Evolutionary conservation across 2,888 invertebrate genomes (phyloP), one percentile per base, ranked within the genome.

Genomic region (Agriopis marginaria): DNA sequence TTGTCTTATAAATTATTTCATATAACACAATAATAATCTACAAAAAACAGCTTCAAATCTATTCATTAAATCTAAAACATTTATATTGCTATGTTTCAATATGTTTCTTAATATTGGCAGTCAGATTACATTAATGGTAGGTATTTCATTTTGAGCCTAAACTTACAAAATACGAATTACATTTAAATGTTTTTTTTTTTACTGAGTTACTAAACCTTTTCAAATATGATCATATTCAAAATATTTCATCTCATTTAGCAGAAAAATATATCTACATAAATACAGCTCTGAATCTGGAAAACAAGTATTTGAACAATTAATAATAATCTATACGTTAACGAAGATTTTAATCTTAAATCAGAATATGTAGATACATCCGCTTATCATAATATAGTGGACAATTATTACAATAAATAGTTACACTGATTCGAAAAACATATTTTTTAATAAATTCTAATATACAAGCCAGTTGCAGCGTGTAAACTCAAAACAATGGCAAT

Each of bases 241-340:
- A 70, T 70, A 70, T 63, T 23, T 51, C 8, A 47, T 65, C 61
- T 63, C 53, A 63, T 51, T 62, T 59, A 63, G 58, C 61, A 63
- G 69, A 63, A 66, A 70, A 65, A 70, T 66, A 69, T 56, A 69
- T 65, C 53, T 58, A 40, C 44, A 64, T 64, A 56, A 58, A 66
- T 66, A 66, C 60, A 64, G 63, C 54, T 62, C 61, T 66, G 56
- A 70, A 58, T 53, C 45, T 61, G 17, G 55, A 69, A 65, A 60
- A 54, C 53, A 62, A 55, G 17, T 53, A 63, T 5, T 32, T 32
- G 5, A 54, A 49, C 56, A 61, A 56, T 42, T 50, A 53, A 40
- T n/a, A 53, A 63, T 54, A 45, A 44, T 56, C 62, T 42, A 49
- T 42, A 42, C 0, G 17, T 14, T 42, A 63, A 63, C 23, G 32